Conservation (phyloP, 2,113 vertebrate genomes). For the Myiopsitta monachus region DNA sequence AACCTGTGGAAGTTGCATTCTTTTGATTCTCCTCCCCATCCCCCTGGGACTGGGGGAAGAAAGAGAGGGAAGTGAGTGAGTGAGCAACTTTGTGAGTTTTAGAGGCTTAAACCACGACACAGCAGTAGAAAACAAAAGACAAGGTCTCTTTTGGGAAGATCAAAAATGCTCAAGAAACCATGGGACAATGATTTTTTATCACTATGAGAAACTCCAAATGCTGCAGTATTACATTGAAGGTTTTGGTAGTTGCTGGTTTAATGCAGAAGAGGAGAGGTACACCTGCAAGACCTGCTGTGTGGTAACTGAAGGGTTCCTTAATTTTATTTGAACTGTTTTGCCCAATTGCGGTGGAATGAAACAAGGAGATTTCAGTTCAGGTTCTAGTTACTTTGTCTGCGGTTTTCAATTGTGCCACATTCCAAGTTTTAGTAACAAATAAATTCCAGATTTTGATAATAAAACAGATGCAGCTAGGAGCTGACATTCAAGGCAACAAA, state of each 20-base stretch:
- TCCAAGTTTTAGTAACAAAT: not conserved
- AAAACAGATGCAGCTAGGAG: too few species aligned
- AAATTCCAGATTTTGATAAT: not conserved
- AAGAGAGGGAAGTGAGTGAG: too few species aligned
- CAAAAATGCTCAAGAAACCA: not conserved
- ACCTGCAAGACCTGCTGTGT: not conserved
- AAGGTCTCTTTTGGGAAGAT: not conserved
- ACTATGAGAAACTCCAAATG: not conserved
- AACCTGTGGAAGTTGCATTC: too few species aligned
- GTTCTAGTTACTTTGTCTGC: not conserved
- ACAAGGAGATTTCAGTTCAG: not conserved
- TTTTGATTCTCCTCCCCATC: too few species aligned
- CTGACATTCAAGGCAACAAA: too few species aligned
- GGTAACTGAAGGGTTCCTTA: not conserved
- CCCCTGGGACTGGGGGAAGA: too few species aligned
- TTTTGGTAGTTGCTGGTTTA: not conserved
- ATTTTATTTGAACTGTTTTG: not conserved
- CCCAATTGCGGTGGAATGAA: not conserved
- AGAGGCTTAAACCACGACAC: too few species aligned
- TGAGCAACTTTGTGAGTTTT: too few species aligned
- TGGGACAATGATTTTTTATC: not conserved
- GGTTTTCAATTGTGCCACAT: not conserved
- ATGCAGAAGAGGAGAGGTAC: not conserved
- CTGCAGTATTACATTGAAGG: not conserved
- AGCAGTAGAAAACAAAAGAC: not conserved